Evolutionary conservation across 2,797 vertebrate species (phyloP).

Genomic region (Squalus acanthias): DNA sequence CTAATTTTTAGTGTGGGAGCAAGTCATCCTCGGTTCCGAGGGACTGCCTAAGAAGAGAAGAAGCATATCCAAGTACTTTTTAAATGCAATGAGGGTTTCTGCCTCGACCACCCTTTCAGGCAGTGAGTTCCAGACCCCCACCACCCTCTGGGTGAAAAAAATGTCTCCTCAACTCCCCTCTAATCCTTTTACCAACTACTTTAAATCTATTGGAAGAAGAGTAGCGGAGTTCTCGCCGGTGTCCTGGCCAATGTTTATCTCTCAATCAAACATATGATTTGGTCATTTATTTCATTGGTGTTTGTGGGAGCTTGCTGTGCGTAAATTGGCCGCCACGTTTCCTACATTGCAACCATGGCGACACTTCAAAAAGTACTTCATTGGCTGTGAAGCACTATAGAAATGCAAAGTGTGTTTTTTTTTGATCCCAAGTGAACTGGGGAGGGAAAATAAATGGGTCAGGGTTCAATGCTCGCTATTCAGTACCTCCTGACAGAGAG

Average conservation of each 20-base stretch:
- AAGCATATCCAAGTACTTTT: too few relatives aligned
- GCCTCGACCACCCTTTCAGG: too few relatives aligned
- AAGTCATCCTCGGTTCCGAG: too few relatives aligned
- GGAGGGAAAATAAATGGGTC: not conserved
- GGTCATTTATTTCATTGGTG: not conserved
- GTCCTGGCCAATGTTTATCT: not conserved
- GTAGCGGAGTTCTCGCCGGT: not conserved
- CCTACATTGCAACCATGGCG: not conserved
- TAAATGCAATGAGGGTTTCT: too few relatives aligned
- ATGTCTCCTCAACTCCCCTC: too few relatives aligned
- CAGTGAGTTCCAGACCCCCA: too few relatives aligned
- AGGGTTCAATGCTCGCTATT: not conserved
- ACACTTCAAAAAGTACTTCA: not conserved
- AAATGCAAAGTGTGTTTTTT: not conserved
- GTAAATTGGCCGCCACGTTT: not conserved
- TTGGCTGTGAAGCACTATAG: not conserved
- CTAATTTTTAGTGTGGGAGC: too few relatives aligned
- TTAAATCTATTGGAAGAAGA: not conserved
- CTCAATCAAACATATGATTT: not conserved
- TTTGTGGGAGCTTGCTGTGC: not conserved
- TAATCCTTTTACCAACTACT: too few relatives aligned
- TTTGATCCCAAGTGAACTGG: too few relatives aligned
- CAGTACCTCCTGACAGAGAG: too few relatives aligned
- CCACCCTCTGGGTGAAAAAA: too few relatives aligned
- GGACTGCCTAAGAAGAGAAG: too few relatives aligned